phyloP scores from a whole-genome alignment of 2,888 invertebrate species.

The Mimachlamys varia region DNA sequence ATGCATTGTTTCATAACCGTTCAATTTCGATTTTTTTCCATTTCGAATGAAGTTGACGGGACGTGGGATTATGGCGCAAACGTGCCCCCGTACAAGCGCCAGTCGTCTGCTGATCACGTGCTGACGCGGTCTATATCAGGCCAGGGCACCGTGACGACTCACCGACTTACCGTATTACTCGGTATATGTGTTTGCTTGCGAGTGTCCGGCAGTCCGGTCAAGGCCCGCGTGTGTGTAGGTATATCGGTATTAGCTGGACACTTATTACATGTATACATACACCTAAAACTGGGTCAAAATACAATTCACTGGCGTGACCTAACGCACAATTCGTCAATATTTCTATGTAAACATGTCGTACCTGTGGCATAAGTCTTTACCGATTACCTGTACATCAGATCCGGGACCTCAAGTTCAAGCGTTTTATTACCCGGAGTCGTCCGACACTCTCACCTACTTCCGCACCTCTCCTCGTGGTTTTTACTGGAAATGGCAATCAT shows the following conservation, averaged over 20 bases:
- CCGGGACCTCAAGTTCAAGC: not conserved
- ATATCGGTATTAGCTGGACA: not conserved
- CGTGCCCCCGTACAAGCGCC: not conserved
- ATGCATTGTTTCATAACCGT: too few species aligned
- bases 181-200: not conserved
- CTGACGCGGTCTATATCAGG: not conserved
- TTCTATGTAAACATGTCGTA: not conserved
- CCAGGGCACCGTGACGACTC: not conserved
- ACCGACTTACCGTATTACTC: not conserved
- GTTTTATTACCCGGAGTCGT: not conserved
- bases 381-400: not conserved
- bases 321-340: not conserved
- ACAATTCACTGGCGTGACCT: not conserved
- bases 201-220: not conserved
- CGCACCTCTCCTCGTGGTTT: too few species aligned
- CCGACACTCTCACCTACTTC: too few species aligned
- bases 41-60: too few species aligned
- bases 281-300: not conserved
- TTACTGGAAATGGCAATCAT: too few species aligned
- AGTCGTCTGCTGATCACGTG: slow-evolving; percentile 13
- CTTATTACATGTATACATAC: too few species aligned
- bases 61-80: not conserved
- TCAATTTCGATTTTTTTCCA: too few species aligned
- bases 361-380: not conserved
- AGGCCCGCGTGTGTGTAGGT: not conserved